Percentiles rank a stretch among this genome's conserved stretches.
phyloP scores from a whole-genome alignment of 2,797 vertebrate genomes.

The Schizothorax lantsangensis region DNA sequence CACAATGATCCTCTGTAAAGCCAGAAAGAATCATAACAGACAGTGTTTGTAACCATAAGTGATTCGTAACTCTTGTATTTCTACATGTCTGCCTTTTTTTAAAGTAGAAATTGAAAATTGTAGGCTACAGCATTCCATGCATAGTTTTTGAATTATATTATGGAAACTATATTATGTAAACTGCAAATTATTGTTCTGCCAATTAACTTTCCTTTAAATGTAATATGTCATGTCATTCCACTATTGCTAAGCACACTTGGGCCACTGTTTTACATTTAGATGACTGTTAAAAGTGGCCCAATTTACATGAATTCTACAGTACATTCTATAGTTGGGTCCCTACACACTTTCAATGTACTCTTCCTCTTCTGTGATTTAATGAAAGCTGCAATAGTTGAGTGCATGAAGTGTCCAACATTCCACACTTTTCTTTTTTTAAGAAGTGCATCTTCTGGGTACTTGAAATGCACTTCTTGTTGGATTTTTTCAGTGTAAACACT shows the following conservation, averaged over 20 bases:
- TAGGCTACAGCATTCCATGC: neutral
- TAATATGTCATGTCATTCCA: too few relatives aligned
- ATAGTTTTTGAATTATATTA: neutral
- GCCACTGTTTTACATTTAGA: neutral
- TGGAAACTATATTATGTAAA: neutral
- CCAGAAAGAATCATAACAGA: neutral
- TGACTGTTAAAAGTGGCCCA: neutral
- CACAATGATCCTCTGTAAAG: neutral
- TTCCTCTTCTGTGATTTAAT: neutral
- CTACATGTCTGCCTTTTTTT: neutral
- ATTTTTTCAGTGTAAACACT: neutral
- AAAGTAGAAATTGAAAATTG: neutral
- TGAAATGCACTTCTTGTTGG: neutral
- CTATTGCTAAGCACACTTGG: neutral
- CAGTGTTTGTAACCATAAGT: neutral
- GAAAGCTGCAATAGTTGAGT: neutral
- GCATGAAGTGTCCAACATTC: neutral
- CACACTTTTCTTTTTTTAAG: neutral
- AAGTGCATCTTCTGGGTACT: neutral
- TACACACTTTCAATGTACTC: neutral
- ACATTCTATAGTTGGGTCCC: neutral
- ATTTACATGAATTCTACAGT: neutral
- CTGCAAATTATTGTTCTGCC: neutral
- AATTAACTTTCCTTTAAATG: neutral
- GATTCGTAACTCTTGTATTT: neutral